Base-by-base conservation (phyloP, 2,797 vertebrate genomes). In the Cynopterus sphinx region DNA sequence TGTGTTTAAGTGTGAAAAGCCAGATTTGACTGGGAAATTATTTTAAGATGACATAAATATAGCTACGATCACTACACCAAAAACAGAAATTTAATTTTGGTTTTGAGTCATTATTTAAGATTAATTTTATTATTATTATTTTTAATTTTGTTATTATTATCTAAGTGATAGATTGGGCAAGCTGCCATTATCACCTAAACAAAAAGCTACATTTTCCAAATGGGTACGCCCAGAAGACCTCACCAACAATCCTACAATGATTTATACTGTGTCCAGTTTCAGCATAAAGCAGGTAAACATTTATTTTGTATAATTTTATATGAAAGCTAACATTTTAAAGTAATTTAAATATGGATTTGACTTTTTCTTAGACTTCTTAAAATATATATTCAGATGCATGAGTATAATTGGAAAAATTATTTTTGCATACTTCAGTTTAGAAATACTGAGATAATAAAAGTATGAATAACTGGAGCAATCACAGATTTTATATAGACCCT, bases 181-280 rank as follows among this genome's bases (percentile, higher is more conserved):
- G 96, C 98, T 99, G 95, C 99, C 99, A 0, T 98, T 99, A 96
- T 99, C 99, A 2, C 99, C 99, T 65, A 99, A 99, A 97, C 99
- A 99, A 98, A 99, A 99, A 98, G 99, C 99, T 55, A 99, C 99
- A 96, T 99, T 99, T 98, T 99, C 99, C 92, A 99, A 99, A 96
- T 99, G 99, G 99, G 99, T 99, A 39, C 98, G 99, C n/a, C 99
- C 99, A 4, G 99, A 99, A 90, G 99, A 99, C 75, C 99, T 99
- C 97, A 99, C 98, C 97, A 99, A 99, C 97, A 99, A 99, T 97
- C 99, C 99, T 87, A 99, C 98, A 0, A 99, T 99, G 99, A 99
- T 99, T 98, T 99, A 99, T 97, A 99, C 99, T 28, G 99, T 99
- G 90, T 99, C 99, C 97, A 99, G 99, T 98, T 99, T 99, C 98